phyloP scores from a whole-genome alignment of 2,797 vertebrate genomes.

The Microchirus variegatus region DNA sequence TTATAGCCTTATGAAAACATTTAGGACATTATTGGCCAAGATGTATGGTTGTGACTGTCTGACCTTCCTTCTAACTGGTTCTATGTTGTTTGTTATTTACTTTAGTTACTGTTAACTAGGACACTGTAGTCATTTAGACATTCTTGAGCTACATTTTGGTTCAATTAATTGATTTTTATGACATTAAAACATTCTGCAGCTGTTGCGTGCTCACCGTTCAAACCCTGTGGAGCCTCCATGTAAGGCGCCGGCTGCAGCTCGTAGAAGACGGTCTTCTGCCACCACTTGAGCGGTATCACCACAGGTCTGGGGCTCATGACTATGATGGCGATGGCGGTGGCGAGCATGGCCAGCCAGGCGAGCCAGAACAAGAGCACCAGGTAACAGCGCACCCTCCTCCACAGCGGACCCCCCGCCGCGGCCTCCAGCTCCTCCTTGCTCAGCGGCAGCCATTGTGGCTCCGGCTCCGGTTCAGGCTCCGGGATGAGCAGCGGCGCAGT shows the following conservation, averaged over 20 bases:
- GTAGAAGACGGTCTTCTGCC: slow-evolving; percentile 80
- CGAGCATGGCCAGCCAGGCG: slow-evolving; percentile 71
- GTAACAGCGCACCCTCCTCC: slow-evolving; percentile 73
- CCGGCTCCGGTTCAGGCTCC: slow-evolving; percentile 14
- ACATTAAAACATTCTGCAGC: no score
- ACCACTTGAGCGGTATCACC: slow-evolving; percentile 69
- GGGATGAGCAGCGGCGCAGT: slow-evolving; percentile 66
- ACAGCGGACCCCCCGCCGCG: slow-evolving; percentile 61
- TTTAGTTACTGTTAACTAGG: no score
- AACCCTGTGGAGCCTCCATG: slow-evolving; percentile 36
- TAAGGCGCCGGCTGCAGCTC: slow-evolving; percentile 60
- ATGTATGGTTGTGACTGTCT: no score
- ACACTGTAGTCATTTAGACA: no score
- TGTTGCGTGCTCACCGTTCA: slow-evolving; percentile 48
- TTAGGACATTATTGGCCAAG: no score
- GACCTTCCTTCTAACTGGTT: no score
- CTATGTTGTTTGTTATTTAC: no score
- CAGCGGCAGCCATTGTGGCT: slow-evolving; percentile 59
- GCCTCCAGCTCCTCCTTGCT: slow-evolving; percentile 71
- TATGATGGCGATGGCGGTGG: slow-evolving; percentile 61
- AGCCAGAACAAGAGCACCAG: slow-evolving; percentile 77
- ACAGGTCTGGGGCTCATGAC: slow-evolving; percentile 61
- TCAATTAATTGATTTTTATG: no score
- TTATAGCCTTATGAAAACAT: no score
- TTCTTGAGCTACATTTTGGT: no score